phyloP scores from a whole-genome alignment of 2,888 invertebrate genomes.

The Emmelina monodactyla region DNA sequence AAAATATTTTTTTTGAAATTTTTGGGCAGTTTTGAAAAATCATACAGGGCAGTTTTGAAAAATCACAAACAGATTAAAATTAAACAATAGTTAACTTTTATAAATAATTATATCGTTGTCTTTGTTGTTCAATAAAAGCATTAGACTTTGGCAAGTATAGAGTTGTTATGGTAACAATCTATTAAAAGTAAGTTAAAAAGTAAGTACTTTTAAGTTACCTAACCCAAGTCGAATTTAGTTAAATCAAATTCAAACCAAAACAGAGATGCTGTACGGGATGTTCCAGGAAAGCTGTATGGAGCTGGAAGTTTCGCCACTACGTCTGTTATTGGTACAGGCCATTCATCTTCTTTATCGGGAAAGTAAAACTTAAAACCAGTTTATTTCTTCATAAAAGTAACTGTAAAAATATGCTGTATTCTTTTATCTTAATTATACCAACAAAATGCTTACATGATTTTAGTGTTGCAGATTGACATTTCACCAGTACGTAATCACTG shows the following conservation, averaged over 20 bases:
- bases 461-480: background rate
- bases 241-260: background rate
- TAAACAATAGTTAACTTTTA: too few relatives aligned
- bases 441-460: constrained; percentile 4
- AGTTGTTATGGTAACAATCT: too few relatives aligned
- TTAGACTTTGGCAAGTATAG: too few relatives aligned
- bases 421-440: constrained; percentile 1
- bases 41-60: too few relatives aligned
- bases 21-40: too few relatives aligned
- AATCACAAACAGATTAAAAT: too few relatives aligned
- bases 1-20: too few relatives aligned
- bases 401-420: background rate
- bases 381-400: background rate
- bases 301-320: background rate
- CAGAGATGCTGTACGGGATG: background rate
- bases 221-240: background rate
- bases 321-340: background rate
- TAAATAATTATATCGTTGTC: too few relatives aligned
- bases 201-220: too few relatives aligned
- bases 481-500: background rate
- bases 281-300: background rate
- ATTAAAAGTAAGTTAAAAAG: too few relatives aligned
- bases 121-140: too few relatives aligned
- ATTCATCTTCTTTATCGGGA: background rate
- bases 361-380: background rate